Conservation (phyloP, 2,888 invertebrate species). For the Amiota mariae region DNA sequence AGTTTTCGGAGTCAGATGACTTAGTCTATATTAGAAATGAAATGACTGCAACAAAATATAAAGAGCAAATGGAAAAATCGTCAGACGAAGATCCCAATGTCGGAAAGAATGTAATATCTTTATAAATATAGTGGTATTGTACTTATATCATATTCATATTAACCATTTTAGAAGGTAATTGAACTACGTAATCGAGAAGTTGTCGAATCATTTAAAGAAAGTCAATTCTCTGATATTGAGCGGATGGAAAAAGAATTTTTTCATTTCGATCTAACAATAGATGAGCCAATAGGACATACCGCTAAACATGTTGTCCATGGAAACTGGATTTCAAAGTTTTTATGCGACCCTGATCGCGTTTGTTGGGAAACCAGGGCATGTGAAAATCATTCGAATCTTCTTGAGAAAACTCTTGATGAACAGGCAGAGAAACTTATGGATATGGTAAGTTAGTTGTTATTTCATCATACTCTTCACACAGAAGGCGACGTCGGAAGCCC, state of each 20-base stretch:
- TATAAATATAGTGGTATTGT: background rate
- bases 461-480: no score
- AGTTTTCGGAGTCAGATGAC: conserved; percentile 62
- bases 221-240: conserved; percentile 66
- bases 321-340: conserved; percentile 68
- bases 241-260: conserved; percentile 64
- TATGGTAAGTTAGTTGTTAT: conserved; percentile 55
- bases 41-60: conserved; percentile 44
- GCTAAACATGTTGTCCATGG: conserved; percentile 47
- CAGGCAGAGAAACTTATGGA: conserved; percentile 73
- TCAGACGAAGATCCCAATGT: conserved; percentile 46
- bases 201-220: conserved; percentile 62
- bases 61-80: conserved; percentile 43
- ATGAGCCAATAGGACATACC: conserved; percentile 49
- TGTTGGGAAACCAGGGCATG: conserved; percentile 70
- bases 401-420: conserved; percentile 66
- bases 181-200: conserved; percentile 36
- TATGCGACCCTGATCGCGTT: conserved; percentile 65
- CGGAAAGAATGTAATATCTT: conserved; percentile 9
- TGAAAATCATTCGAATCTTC: background rate
- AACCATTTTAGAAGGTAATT: background rate
- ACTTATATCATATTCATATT: no score
- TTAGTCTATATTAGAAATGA: conserved; percentile 61
- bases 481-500: no score
- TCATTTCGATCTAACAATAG: conserved; percentile 60